Conservation (phyloP, 2,113 vertebrate genomes). For the Daphoenositta chrysoptera region DNA sequence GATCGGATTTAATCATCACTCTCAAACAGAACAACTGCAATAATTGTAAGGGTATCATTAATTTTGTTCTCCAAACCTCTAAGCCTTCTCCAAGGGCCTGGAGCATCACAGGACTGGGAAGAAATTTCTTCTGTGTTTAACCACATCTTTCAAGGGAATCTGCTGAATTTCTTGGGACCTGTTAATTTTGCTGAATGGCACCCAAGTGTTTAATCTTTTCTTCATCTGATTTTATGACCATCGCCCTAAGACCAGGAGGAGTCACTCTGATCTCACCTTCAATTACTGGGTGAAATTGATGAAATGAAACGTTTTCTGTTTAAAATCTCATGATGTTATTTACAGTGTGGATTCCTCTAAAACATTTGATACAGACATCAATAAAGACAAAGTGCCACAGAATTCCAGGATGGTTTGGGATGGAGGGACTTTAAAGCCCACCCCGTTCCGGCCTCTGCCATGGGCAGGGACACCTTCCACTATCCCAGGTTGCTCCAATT, state of each 20-base stretch:
- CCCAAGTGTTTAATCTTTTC: accelerated
- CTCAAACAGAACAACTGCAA: background rate
- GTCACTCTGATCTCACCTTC: background rate
- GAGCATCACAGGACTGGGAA: background rate
- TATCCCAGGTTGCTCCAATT: accelerated
- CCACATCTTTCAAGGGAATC: background rate
- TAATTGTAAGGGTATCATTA: background rate
- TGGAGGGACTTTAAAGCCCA: background rate
- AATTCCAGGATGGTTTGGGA: background rate
- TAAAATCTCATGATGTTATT: background rate
- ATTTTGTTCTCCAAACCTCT: background rate
- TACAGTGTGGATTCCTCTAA: accelerated
- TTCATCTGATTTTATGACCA: background rate
- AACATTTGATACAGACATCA: background rate
- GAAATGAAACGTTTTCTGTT: background rate
- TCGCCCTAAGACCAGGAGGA: background rate
- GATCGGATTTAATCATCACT: background rate
- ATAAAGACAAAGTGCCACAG: background rate
- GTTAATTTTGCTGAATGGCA: background rate
- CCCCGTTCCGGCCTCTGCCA: background rate
- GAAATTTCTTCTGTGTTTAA: background rate
- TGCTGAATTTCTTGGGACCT: background rate
- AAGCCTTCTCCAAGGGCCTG: background rate
- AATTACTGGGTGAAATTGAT: background rate
- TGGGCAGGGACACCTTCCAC: background rate